Evolutionary conservation across 2,797 vertebrate species (phyloP), one percentile per base, ranked within the genome.

Genomic region (Brotula barbata): DNA sequence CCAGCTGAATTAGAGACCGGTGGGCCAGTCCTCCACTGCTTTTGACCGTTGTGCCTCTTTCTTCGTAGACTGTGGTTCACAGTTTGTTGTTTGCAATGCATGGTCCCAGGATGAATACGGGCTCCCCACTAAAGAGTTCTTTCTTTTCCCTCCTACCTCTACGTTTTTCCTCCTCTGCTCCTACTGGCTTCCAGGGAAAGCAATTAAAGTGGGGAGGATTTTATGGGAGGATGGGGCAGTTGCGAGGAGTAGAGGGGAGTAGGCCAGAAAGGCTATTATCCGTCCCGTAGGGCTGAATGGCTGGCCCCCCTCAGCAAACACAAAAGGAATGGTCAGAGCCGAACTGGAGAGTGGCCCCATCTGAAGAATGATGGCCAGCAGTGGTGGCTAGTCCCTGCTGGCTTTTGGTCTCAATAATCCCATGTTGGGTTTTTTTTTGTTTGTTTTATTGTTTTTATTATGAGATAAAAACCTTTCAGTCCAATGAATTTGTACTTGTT

Each of bases 61-160:
- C 88, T 91, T 88, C 67, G 15, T 57, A 61, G 54, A 88, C 82
- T 79, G 80, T 59, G 84, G 82, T 83, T 88, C 49, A 71, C 83
- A 87, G 84, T 87, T 90, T 90, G 85, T 90, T 93, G 86, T 92
- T 89, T 84, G 90, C 82, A 72, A 87, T 92, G 87, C 78, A 90
- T 81, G 82, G 80, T 61, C 85, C 82, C 64, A 68, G 76, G 67
- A 85, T 83, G 84, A 82, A 92, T 92, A 88, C 87, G 78, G 85
- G 61, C 64, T 79, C 79, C 71, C 75, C 73, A 69, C 66, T 83
- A 86, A 80, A 80, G 78, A 80, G 69, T 40, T 67, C 82, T 82
- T 84, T 87, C 78, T 86, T 82, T 75, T 68, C 67, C 78, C 79
- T 74, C 66, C 73, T 80, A 65, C 81, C 68, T 82, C 73, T n/a